phyloP scores from a whole-genome alignment of 1,140 invertebrate genomes.

The Penaeus indicus region DNA sequence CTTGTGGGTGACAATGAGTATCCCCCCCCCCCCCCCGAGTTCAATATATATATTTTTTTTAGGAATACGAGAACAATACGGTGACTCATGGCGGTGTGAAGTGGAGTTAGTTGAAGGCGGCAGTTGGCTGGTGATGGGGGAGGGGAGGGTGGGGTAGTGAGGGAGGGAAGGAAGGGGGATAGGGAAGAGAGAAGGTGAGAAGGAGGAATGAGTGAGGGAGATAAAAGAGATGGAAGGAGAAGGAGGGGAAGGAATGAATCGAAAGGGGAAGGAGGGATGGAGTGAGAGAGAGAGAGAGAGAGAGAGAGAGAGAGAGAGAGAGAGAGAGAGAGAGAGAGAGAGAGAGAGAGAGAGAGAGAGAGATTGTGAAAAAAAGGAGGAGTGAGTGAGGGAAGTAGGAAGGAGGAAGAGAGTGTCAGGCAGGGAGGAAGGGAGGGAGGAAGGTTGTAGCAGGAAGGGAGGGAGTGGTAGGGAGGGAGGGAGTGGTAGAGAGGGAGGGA shows the following conservation, averaged over 20 bases:
- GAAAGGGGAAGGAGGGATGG: background rate
- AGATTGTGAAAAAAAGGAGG: no score
- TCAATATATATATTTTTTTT: no score
- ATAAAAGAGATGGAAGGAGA: background rate
- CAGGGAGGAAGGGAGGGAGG: background rate
- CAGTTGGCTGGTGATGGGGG: background rate
- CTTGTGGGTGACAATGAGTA: no score
- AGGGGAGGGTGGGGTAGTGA: background rate
- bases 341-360: slow-evolving; percentile 9
- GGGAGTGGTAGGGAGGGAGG: background rate
- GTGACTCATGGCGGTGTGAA: no score
- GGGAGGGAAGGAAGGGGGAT: background rate
- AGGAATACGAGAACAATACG: no score
- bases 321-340: background rate
- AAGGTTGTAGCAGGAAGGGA: background rate
- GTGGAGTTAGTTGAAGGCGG: background rate
- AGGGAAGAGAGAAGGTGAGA: no score
- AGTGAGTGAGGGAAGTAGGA: background rate
- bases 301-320: background rate
- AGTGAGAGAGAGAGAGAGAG: slow-evolving; percentile 8
- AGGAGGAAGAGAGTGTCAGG: background rate
- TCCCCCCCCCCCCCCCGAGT: no score
- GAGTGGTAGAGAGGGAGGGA: background rate
- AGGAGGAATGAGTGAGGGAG: background rate
- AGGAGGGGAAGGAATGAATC: background rate